These are phyloP conservation scores for Brienomyrus longianalis DNA, from an alignment of 2,113 vertebrate genomes.

Conservation along the genomic window DNA sequence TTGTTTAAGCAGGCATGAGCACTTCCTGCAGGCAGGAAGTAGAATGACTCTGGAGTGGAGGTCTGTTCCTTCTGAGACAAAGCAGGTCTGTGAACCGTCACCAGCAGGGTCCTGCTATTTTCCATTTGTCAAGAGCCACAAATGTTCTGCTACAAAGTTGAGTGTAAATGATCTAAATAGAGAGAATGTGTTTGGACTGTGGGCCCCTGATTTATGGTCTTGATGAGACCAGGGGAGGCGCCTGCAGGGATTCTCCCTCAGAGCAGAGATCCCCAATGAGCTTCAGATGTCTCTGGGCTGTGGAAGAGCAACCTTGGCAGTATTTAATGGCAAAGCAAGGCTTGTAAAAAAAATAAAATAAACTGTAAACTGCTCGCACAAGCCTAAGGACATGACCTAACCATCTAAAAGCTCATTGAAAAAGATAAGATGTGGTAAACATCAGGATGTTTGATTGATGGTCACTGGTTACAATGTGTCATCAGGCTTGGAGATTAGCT, in stretches of 20 bases:
- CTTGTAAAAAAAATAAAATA: not conserved
- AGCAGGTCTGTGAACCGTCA: constrained; percentile 3
- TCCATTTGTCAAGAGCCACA: constrained; percentile 5
- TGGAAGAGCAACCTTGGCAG: not conserved
- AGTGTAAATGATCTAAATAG: constrained; percentile 19
- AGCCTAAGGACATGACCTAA: not conserved
- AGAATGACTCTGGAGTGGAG: not conserved
- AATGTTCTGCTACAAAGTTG: not conserved
- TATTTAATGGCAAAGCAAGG: not conserved
- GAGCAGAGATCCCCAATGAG: not conserved
- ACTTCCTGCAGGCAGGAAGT: not conserved
- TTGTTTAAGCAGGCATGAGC: not conserved
- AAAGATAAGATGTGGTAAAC: not conserved
- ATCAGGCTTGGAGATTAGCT: not conserved
- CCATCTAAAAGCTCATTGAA: not conserved
- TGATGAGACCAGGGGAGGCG: not conserved
- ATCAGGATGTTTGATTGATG: not conserved
- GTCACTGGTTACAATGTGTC: not conserved
- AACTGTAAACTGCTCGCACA: not conserved
- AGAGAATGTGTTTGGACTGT: constrained; percentile 18
- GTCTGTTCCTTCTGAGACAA: constrained; percentile 5
- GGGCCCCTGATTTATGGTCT: constrained; percentile 15
- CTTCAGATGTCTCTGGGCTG: not conserved
- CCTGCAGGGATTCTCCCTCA: not conserved
- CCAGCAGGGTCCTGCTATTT: constrained; percentile 4